A percentile compares a stretch with the other conserved stretches of the same genome.
These are phyloP conservation scores for Grus americana DNA, from an alignment of 2,113 vertebrate species.

Conservation along the genomic window DNA sequence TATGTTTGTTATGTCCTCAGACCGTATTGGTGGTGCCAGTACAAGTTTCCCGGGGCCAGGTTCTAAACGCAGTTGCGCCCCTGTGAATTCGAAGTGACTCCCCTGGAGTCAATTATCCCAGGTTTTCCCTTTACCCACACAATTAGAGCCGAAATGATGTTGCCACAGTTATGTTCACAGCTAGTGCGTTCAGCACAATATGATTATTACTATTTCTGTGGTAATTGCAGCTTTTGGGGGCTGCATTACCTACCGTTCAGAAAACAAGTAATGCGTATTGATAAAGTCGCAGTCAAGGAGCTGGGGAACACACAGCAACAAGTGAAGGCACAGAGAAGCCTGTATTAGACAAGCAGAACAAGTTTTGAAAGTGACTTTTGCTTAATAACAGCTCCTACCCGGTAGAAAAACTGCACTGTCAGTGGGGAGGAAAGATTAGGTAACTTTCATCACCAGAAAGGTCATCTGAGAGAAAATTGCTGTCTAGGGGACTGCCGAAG, in stretches of 20 bases:
- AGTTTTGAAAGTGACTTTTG: not conserved
- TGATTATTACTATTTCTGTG: not conserved
- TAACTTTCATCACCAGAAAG: not conserved
- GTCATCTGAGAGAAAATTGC: not conserved
- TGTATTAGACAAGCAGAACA: not conserved
- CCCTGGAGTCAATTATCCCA: not conserved
- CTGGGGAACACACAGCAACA: not conserved
- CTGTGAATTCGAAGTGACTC: not conserved
- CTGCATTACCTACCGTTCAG: not conserved
- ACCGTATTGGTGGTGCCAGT: not conserved
- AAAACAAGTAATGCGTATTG: not conserved
- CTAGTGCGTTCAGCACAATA: not conserved
- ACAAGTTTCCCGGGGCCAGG: not conserved
- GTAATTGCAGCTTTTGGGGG: not conserved
- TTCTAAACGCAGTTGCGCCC: not conserved
- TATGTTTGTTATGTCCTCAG: not conserved
- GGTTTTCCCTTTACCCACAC: not conserved
- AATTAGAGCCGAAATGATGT: not conserved
- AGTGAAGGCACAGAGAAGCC: not conserved
- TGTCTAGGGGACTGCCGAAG: not conserved
- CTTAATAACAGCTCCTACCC: not conserved
- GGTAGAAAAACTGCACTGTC: not conserved
- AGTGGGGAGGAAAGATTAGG: not conserved
- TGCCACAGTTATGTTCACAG: not conserved
- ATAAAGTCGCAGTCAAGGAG: fast-evolving